A percentile compares a stretch with the other conserved stretches of the same genome.
Evolutionary conservation across 2,888 invertebrate genomes (phyloP).

Genomic region (Heliconius ismenius): DNA sequence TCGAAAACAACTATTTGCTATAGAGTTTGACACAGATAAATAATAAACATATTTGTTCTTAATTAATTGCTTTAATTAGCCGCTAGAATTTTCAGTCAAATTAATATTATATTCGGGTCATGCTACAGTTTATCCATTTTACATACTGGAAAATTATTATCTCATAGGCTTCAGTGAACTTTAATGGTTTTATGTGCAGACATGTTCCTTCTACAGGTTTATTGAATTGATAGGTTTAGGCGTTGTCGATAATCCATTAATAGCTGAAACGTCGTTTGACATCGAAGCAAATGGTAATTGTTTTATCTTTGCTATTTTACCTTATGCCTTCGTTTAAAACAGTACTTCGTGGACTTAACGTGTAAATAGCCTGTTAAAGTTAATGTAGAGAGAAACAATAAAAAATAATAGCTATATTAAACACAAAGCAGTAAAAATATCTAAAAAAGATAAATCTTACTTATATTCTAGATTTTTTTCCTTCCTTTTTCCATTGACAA

Average conservation of each 20-base stretch:
- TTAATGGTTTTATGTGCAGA: neutral
- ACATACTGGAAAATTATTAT: neutral
- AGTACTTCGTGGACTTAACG: neutral
- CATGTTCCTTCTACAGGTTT: neutral
- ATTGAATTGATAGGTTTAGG: constrained; percentile 5
- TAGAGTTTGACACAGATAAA: neutral
- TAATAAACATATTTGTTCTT: neutral
- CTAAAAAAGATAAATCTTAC: neutral
- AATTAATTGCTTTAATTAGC: neutral
- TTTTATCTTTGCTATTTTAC: neutral
- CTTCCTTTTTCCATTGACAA: too few species aligned
- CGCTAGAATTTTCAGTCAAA: neutral
- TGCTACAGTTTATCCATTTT: neutral
- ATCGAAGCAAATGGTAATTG: constrained; percentile 7
- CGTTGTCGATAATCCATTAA: constrained; percentile 3
- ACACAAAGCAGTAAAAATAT: neutral
- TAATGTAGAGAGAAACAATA: neutral
- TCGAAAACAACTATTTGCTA: neutral
- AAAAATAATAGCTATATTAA: neutral
- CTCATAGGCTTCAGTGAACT: neutral
- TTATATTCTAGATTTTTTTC: neutral
- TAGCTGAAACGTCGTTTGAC: constrained; percentile 1
- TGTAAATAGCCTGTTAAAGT: neutral
- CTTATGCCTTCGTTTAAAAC: neutral
- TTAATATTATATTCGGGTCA: neutral